Evolutionary conservation across 2,888 invertebrate genomes (phyloP), one percentile per base, ranked within the genome.

Genomic region (Pycnomerus fuliginosus): DNA sequence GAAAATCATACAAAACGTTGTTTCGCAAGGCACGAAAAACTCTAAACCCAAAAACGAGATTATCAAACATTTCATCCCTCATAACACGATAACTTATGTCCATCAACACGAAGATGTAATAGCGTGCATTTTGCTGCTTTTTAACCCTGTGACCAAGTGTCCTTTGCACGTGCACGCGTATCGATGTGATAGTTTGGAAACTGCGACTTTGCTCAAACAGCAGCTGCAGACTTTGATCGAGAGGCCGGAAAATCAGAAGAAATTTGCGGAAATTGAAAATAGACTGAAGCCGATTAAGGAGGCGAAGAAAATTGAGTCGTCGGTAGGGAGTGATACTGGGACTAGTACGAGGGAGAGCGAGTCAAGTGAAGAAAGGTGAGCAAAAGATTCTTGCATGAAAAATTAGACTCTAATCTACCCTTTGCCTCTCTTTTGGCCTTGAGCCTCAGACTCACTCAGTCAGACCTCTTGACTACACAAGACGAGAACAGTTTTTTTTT

Each of bases 111-210:
- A 90, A 39, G 97, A 98, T 67, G 85, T 96, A 25, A 95, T 97
- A 28, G 92, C 94, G 1, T 92, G 92, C 60, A 93, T 97, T 41
- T 80, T 96, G 52, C 77, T 97, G 30, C 82, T 97, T 1, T 94
- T 91, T 69, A 97, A 97, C 75, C 95, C 96, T 0, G 85, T 91
- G 40, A 95, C 95, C 4, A 88, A 90, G 56, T 92, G 93, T 68
- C 95, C 95, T 0, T 85, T 97, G 15, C 96, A 97, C 68, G 93
- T 95, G 2, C 97, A 98, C 69, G 95, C 93, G 37, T 97, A 83
- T 68, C 83, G 95, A 74, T 95, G 92, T 70, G 97, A 97, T 71
- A 92, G 92, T 5, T 85, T 92, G 52, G 89, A 92, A 67, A 97
- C 96, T 12, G 96, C 97, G 0, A 83, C 87, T 48, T 80, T 92